These are phyloP conservation scores for Drosophila triauraria DNA, from an alignment of 1,140 invertebrate genomes.

Conservation along the genomic window DNA sequence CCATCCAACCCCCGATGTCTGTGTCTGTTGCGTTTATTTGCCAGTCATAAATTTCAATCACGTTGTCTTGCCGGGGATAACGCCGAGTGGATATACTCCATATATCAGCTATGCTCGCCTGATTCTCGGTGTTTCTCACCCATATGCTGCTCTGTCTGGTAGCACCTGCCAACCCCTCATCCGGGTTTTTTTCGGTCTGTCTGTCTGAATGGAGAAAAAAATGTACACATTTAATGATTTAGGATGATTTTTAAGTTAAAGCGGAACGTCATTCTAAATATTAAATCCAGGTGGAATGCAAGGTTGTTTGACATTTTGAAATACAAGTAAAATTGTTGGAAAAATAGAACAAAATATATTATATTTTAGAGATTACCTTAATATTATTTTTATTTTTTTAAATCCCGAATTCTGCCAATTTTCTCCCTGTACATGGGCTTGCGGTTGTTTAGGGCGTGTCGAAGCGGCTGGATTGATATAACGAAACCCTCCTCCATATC, in stretches of 20 bases:
- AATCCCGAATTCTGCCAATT: not conserved
- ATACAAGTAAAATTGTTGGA: too few relatives aligned
- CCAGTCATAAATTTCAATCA: constrained; percentile 84
- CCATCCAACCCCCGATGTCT: constrained; percentile 14
- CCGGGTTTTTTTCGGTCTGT: constrained; percentile 14
- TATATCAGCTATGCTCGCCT: constrained; percentile 56
- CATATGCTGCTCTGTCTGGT: constrained; percentile 54
- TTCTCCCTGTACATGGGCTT: constrained; percentile 17
- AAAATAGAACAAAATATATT: not conserved
- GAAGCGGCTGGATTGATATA: constrained; percentile 26
- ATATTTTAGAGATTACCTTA: not conserved
- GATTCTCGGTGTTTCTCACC: constrained; percentile 34
- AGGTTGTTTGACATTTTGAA: not conserved
- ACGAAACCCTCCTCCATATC: constrained; percentile 30
- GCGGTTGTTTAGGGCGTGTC: constrained; percentile 53
- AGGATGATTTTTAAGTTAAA: not conserved
- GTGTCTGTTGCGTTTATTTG: constrained; percentile 70
- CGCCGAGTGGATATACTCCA: constrained; percentile 77
- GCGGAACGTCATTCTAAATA: not conserved
- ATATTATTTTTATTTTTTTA: not conserved
- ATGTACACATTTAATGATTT: constrained; percentile 12
- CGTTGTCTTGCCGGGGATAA: constrained; percentile 80
- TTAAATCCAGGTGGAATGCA: not conserved
- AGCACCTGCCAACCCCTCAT: constrained; percentile 45
- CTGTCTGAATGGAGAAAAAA: constrained; percentile 19